phyloP scores from a whole-genome alignment of 2,113 vertebrate genomes.

The Lepus americanus region DNA sequence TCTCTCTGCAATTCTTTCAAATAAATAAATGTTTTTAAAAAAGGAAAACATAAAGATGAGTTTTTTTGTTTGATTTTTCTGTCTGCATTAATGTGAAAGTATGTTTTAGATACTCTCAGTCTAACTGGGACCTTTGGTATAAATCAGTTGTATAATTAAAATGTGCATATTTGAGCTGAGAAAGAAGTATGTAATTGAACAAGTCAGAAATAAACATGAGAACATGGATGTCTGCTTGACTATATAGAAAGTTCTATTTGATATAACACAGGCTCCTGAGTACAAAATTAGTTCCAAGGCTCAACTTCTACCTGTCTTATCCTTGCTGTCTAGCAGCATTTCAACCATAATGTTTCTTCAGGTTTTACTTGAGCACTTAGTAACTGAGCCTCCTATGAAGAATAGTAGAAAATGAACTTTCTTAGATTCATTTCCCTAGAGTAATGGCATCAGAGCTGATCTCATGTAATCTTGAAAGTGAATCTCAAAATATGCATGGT shows the following conservation, averaged over 20 bases:
- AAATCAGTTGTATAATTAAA: no score
- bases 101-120: no score
- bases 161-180: no score
- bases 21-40: no score
- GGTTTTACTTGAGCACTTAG: slow-evolving; percentile 54
- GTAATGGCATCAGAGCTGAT: not conserved
- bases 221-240: no score
- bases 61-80: no score
- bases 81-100: no score
- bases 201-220: no score
- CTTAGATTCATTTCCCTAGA: slow-evolving; percentile 1
- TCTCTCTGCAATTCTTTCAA: no score
- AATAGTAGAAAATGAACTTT: not conserved
- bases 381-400: slow-evolving; percentile 54
- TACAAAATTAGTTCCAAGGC: not conserved
- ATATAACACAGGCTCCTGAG: not conserved
- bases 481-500: slow-evolving; percentile 35
- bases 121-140: no score
- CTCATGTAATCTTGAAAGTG: slow-evolving; percentile 66
- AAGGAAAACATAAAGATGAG: no score
- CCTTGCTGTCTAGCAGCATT: not conserved
- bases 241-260: not conserved
- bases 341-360: slow-evolving; percentile 6
- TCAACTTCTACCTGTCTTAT: not conserved
- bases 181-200: no score